These are phyloP conservation scores for Pongo pygmaeus DNA, from an alignment of 2,113 vertebrate species.

Conservation along the genomic window DNA sequence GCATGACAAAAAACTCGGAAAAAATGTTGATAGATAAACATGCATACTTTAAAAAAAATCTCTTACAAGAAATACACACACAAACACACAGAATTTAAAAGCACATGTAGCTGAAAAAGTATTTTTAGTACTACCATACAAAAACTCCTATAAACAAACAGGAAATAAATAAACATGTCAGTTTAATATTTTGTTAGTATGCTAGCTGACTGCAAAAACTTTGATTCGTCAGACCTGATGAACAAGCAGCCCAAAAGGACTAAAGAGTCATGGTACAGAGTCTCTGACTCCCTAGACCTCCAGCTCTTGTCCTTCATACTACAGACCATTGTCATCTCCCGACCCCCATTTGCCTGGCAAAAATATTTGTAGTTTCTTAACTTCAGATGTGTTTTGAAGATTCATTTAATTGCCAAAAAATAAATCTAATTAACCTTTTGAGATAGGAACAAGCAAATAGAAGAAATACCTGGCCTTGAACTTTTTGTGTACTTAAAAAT, in stretches of 20 bases:
- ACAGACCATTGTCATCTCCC: neutral
- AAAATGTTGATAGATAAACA: neutral
- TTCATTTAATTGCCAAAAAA: neutral
- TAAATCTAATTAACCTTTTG: neutral
- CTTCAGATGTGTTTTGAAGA: neutral
- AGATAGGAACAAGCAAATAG: neutral
- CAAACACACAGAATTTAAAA: neutral
- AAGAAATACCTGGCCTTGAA: conserved; percentile 6
- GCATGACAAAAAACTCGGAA: conserved; percentile 3
- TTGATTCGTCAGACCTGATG: neutral
- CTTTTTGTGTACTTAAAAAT: neutral
- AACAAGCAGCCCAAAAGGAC: neutral
- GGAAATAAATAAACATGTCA: neutral
- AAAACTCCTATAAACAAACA: conserved; percentile 16
- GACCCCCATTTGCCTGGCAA: neutral
- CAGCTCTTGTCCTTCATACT: neutral
- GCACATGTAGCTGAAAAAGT: neutral
- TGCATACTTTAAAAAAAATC: neutral
- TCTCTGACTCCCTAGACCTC: neutral
- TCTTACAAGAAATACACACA: too few relatives aligned
- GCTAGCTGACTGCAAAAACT: neutral
- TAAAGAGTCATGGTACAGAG: neutral
- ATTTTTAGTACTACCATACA: neutral
- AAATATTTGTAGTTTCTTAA: neutral
- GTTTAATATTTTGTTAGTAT: conserved; percentile 1